Base-by-base conservation (phyloP, 2,113 vertebrate genomes). In the Neolamprologus ventralis region DNA sequence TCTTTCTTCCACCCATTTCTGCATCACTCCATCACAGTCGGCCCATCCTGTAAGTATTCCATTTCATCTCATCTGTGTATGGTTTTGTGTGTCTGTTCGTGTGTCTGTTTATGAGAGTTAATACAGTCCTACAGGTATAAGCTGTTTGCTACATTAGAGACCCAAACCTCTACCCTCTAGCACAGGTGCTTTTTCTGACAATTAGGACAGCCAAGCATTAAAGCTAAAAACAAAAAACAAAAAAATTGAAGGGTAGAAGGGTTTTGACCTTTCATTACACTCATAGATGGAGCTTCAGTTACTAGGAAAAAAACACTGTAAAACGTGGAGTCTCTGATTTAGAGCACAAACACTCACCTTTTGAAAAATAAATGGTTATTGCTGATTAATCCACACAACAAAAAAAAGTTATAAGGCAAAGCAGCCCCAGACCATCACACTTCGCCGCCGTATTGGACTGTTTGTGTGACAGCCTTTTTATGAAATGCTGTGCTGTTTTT, bases 21-120 rank as follows among this genome's bases (percentile, higher is more conserved):
- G 40, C 90, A 92, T 94, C 94, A 88, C 87, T 95, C 92, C 94
- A 96, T 95, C 92, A 81, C 96, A 97, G 97, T 94, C 63, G 96
- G 97, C 40, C 95, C 94, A 92, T 96, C 95, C 93, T 89, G 97
- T 97, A 95, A 97, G 97, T 97, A 97, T 91, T 89, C 86, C 96
- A 97, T 97, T 96, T 94, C 96, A 97, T 96, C 92, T 91, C 96
- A 96, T 94, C 84, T 90, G 82, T 94, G 92, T 90, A 94, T 95
- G 93, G 40, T 4, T 82, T 9, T 42, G 82, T 63, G 28, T 80
- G 33, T 85, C 17, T 47, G 71, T 81, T 19, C 28, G 19, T 5
- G 23, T 5, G 71, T 16, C 5, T 71, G 63, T 71, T 28, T 75
- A 75, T 75, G 42, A 75, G 42, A 28, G 23, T 19, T 75, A 47